Percentiles rank a stretch among this genome's conserved stretches.
phyloP scores from a whole-genome alignment of 2,113 vertebrate species.

The Scatophagus argus region DNA sequence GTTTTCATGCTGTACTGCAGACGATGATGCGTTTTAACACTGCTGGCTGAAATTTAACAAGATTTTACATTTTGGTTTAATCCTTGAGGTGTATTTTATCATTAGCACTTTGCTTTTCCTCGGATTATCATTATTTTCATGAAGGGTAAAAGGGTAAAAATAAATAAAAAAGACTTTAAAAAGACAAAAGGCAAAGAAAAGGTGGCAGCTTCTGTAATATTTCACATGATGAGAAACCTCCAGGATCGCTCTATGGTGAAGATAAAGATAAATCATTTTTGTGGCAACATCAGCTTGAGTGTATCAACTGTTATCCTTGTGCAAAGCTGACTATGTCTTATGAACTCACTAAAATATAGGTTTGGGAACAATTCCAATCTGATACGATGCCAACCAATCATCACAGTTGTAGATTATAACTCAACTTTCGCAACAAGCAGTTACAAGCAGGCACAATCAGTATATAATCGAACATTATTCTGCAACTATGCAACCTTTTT shows the following conservation, averaged over 20 bases:
- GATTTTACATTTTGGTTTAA: neutral
- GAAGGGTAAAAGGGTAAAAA: too few species aligned
- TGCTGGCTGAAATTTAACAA: neutral
- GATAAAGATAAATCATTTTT: neutral
- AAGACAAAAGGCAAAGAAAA: too few species aligned
- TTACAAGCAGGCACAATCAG: neutral
- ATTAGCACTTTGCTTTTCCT: neutral
- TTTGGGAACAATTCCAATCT: neutral
- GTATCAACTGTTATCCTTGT: neutral
- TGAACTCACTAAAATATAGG: neutral
- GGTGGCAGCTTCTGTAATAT: neutral
- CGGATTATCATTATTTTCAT: neutral
- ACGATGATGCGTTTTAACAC: neutral
- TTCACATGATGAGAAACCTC: neutral
- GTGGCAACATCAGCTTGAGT: neutral
- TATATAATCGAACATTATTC: neutral
- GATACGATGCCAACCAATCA: neutral
- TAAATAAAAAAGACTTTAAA: too few species aligned
- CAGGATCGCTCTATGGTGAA: neutral
- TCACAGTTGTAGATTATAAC: neutral
- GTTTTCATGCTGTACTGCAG: conserved; percentile 9
- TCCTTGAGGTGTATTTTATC: neutral
- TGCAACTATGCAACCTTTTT: neutral
- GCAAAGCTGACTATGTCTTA: neutral
- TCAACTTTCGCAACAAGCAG: neutral